A percentile compares a stretch with the other conserved stretches of the same genome.
Evolutionary conservation across 2,888 invertebrate species (phyloP).

Genomic region (Smittia aterrima): DNA sequence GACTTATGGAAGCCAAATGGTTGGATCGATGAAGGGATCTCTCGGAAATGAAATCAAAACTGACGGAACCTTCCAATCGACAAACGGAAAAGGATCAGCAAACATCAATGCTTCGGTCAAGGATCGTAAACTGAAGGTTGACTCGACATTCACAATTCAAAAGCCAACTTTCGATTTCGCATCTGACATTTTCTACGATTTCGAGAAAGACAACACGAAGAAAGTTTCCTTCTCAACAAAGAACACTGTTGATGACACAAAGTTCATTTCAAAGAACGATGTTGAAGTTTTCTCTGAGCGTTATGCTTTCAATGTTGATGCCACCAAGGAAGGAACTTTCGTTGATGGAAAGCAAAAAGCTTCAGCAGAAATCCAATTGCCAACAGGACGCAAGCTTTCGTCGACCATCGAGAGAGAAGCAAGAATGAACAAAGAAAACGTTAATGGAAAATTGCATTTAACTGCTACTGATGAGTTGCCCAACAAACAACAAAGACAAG

Average conservation of each 20-base stretch:
- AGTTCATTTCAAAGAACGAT: slow-evolving; percentile 64
- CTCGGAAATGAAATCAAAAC: slow-evolving; percentile 63
- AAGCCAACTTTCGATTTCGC: slow-evolving; percentile 63
- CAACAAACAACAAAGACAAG: slow-evolving; percentile 49
- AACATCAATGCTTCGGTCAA: slow-evolving; percentile 52
- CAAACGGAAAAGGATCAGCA: slow-evolving; percentile 61
- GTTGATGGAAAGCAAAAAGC: slow-evolving; percentile 51
- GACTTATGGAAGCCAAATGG: slow-evolving; percentile 53
- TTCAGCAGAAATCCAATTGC: slow-evolving; percentile 54
- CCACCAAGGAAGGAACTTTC: slow-evolving; percentile 43
- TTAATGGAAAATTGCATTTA: slow-evolving; percentile 55
- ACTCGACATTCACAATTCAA: slow-evolving; percentile 62
- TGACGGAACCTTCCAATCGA: slow-evolving; percentile 63
- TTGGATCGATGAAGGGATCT: slow-evolving; percentile 56
- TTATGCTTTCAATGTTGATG: slow-evolving; percentile 27
- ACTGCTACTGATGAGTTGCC: slow-evolving; percentile 53
- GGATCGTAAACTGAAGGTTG: slow-evolving; percentile 62
- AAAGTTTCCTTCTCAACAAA: slow-evolving; percentile 66
- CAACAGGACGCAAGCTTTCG: slow-evolving; percentile 54
- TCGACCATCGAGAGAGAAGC: slow-evolving; percentile 53
- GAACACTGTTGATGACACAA: slow-evolving; percentile 56
- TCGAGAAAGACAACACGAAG: slow-evolving; percentile 67
- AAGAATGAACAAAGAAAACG: slow-evolving; percentile 53
- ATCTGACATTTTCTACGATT: slow-evolving; percentile 65
- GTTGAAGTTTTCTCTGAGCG: slow-evolving; percentile 26